Base-by-base conservation (phyloP, 1,140 invertebrate species). In the Odontomachus brunneus region DNA sequence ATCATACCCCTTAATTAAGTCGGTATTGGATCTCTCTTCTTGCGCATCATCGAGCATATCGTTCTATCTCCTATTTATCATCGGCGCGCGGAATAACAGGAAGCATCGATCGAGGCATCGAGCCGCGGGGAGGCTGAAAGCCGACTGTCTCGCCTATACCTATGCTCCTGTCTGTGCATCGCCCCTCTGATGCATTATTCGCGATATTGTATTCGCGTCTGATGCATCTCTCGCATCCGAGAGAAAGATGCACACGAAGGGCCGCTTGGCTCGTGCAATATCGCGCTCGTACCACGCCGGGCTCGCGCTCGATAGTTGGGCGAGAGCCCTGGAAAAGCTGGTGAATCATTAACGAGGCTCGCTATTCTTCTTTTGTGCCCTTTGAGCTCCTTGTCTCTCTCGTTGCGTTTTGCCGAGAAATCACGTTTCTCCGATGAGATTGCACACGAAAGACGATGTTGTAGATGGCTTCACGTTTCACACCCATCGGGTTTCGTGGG, bases 1-100 rank as follows among this genome's bases (percentile, higher is more conserved):
- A 69, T 69, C 49, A n/a, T 67, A 53, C 48, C 24, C 59, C 74
- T 72, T 81, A 89, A 83, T 87, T 76, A 74, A 76, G 71, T 57
- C 38, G 22, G 49, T 14, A 59, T 74, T 19, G 55, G 38, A 57
- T 22, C 26, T 51, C 17, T 29, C n/a, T 12, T 26, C 15, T n/a
- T n/a, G 33, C 22, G 76, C 24, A 65, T 65, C 26, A 69, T 85
- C 62, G 19, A 51, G 29, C n/a, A 51, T 74, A 74, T 60, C 83
- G 44, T 44, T 74, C 22, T 74, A 49, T 75, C 71, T 63, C 3
- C 74, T 76, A 75, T 86, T 87, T 86, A 86, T 83, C 33, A 60
- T 85, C 51, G 24, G 24, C n/a, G 57, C 60, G 44, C 44, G 33
- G 48, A 69, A 59, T 83, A 57, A 44, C 65, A 76, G 84, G 63